Evolutionary conservation across 2,113 vertebrate genomes (phyloP).

Genomic region (Bubo blakistoni): DNA sequence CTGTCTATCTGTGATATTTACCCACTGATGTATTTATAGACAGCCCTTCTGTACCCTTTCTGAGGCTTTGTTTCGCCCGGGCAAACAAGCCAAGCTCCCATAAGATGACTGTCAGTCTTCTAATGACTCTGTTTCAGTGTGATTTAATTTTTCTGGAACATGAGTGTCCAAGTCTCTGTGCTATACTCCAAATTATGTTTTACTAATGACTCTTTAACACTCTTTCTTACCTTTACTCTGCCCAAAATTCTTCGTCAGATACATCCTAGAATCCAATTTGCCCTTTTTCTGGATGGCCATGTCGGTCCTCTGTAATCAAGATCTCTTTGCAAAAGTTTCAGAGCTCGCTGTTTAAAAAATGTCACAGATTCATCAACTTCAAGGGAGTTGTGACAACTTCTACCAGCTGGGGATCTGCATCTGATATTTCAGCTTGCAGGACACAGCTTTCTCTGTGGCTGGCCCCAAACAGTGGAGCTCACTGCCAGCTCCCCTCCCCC

Average conservation of each 20-base stretch:
- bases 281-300: background rate
- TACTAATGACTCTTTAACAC: background rate
- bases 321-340: background rate
- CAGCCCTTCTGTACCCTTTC: background rate
- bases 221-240: background rate
- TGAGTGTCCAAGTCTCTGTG: background rate
- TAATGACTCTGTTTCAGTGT: background rate
- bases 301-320: background rate
- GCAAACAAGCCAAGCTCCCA: background rate
- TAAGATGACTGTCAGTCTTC: slow-evolving; percentile 12
- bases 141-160: background rate
- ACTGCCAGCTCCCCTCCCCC: slow-evolving; percentile 45
- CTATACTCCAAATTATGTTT: background rate
- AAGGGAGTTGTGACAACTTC: slow-evolving; percentile 3
- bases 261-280: background rate
- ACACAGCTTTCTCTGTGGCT: slow-evolving; percentile 9
- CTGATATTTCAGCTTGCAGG: slow-evolving; percentile 30
- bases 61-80: slow-evolving; percentile 16
- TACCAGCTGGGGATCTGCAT: slow-evolving; percentile 31
- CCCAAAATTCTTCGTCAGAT: background rate
- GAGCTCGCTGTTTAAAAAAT: background rate
- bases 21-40: slow-evolving; percentile 11
- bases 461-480: background rate
- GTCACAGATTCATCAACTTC: background rate
- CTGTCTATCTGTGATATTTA: slow-evolving; percentile 27